Conservation (phyloP, 2,113 vertebrate species). For the Dasyornis broadbenti region DNA sequence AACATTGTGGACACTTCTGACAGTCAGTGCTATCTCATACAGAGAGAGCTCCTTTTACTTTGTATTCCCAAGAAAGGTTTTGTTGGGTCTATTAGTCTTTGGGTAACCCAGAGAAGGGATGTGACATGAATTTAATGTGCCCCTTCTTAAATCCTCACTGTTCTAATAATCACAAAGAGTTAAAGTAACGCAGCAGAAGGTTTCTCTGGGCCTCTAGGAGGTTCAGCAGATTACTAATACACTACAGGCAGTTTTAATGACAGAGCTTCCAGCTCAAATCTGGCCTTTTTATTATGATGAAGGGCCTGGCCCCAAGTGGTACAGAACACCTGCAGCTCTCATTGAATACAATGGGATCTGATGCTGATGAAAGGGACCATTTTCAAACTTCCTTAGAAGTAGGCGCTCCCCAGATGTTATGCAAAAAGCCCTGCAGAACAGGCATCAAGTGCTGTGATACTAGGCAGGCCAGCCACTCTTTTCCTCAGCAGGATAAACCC, state of each 20-base stretch:
- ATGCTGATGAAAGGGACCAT: conserved; percentile 65
- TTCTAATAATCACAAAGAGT: conserved; percentile 41
- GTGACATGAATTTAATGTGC: conserved; percentile 34
- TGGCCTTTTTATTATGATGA: conserved; percentile 60
- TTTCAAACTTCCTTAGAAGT: conserved; percentile 64
- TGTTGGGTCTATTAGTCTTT: conserved; percentile 36
- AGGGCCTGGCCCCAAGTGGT: conserved; percentile 62
- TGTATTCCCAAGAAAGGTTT: conserved; percentile 33
- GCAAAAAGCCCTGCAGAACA: conserved; percentile 61
- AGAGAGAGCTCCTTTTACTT: conserved; percentile 16
- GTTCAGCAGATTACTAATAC: conserved; percentile 51
- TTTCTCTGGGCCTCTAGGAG: conserved; percentile 48
- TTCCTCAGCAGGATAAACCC: conserved; percentile 46
- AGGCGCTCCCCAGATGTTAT: conserved; percentile 62
- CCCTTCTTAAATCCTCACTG: conserved; percentile 22
- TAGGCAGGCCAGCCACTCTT: conserved; percentile 51
- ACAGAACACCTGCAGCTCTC: conserved; percentile 66
- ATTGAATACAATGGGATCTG: conserved; percentile 68
- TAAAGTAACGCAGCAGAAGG: conserved; percentile 47
- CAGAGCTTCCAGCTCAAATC: conserved; percentile 61
- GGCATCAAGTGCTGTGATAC: conserved; percentile 54
- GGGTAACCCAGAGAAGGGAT: conserved; percentile 4
- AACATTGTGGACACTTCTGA: conserved; percentile 18
- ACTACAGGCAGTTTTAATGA: conserved; percentile 57
- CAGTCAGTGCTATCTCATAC: background rate